These are phyloP conservation scores for Aspiorhynchus laticeps DNA, from an alignment of 2,113 vertebrate species.

Conservation along the genomic window DNA sequence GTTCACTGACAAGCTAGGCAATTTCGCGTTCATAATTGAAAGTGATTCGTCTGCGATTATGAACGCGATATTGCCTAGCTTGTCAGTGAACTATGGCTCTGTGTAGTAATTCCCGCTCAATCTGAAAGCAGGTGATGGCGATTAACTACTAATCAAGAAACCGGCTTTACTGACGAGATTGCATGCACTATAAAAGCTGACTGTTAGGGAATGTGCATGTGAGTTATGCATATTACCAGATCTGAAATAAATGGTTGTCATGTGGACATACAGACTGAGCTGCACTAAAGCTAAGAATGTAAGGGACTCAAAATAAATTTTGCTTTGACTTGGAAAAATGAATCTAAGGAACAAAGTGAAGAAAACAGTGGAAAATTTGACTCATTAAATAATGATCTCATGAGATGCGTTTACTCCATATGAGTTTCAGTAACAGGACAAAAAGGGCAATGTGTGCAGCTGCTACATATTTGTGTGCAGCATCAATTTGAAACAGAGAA, in stretches of 20 bases:
- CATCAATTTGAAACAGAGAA: not conserved
- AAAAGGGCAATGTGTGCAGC: not conserved
- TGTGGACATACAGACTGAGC: not conserved
- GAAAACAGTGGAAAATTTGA: not conserved
- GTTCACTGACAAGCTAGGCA: too few relatives aligned
- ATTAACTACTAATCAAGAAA: too few relatives aligned
- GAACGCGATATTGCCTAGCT: too few relatives aligned
- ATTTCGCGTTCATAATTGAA: too few relatives aligned
- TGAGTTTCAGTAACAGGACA: not conserved
- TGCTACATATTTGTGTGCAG: not conserved
- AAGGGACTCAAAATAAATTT: not conserved
- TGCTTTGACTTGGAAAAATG: constrained; percentile 1
- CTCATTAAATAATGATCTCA: constrained; percentile 26
- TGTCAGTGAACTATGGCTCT: too few relatives aligned
- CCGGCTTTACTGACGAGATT: too few relatives aligned
- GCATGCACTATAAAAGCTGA: not conserved
- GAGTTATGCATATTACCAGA: not conserved
- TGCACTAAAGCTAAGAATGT: not conserved
- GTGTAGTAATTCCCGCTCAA: too few relatives aligned
- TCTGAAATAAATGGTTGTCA: not conserved
- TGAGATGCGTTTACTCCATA: constrained; percentile 11
- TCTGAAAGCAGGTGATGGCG: too few relatives aligned
- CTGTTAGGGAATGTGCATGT: not conserved
- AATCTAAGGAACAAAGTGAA: not conserved
- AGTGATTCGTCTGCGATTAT: too few relatives aligned